These are phyloP conservation scores for Bombus superbus DNA, from an alignment of 1,140 invertebrate genomes.

Conservation along the genomic window DNA sequence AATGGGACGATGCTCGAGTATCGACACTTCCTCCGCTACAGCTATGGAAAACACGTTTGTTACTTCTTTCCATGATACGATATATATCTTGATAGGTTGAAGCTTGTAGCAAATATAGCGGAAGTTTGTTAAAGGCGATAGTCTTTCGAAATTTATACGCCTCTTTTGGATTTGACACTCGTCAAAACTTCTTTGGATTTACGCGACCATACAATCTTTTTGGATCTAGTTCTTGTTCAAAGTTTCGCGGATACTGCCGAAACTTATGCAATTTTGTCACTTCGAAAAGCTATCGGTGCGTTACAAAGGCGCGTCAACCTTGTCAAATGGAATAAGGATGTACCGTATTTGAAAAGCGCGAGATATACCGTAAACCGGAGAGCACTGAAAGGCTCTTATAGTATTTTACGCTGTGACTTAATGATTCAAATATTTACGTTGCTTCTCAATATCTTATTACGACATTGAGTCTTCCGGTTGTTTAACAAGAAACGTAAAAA, in stretches of 20 bases:
- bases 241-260: background rate
- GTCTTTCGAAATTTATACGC: background rate
- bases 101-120: no score
- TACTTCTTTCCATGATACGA: no score
- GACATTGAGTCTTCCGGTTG: no score
- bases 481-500: no score
- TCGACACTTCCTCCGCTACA: no score
- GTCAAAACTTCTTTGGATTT: constrained; percentile 16
- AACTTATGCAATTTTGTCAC: constrained; percentile 10
- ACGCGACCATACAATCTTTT: background rate
- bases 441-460: no score
- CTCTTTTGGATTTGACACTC: background rate
- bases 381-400: background rate
- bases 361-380: no score
- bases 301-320: constrained; percentile 2
- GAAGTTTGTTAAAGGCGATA: background rate
- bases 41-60: no score
- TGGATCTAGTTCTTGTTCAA: background rate
- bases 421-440: no score
- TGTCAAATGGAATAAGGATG: background rate
- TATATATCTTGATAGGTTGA: no score
- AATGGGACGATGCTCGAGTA: no score
- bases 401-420: no score
- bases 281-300: background rate
- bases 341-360: background rate